Conservation (phyloP, 2,113 vertebrate species). For the Ciconia stormi region DNA sequence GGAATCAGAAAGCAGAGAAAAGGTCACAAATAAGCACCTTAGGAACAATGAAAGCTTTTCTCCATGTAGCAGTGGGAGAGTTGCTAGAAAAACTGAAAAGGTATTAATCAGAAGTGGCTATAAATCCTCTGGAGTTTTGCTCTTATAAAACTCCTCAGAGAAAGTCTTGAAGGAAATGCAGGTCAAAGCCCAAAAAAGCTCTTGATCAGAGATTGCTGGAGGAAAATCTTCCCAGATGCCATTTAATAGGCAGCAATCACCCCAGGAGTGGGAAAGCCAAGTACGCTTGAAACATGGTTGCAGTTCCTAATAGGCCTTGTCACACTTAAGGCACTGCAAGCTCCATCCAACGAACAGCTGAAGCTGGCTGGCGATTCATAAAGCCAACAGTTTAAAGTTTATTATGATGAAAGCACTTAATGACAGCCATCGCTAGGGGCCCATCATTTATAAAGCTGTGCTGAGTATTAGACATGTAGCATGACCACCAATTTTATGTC, state of each 20-base stretch:
- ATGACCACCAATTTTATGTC: slow-evolving; percentile 88
- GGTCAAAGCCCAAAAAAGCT: slow-evolving; percentile 89
- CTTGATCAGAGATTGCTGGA: slow-evolving; percentile 88
- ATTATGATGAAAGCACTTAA: slow-evolving; percentile 92
- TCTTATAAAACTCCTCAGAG: slow-evolving; percentile 87
- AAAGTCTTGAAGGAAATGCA: slow-evolving; percentile 88
- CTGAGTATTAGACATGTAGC: slow-evolving; percentile 89
- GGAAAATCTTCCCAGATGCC: slow-evolving; percentile 86
- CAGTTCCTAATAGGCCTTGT: slow-evolving; percentile 89
- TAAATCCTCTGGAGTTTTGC: slow-evolving; percentile 87
- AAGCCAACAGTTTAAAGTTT: slow-evolving; percentile 92
- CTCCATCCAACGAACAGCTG: slow-evolving; percentile 85
- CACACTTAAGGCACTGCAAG: slow-evolving; percentile 87
- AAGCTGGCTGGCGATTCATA: slow-evolving; percentile 88
- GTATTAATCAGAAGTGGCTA: slow-evolving; percentile 90
- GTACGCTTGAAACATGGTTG: slow-evolving; percentile 86
- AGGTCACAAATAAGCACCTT: slow-evolving; percentile 83
- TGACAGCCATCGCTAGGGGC: slow-evolving; percentile 88
- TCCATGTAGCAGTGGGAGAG: slow-evolving; percentile 82
- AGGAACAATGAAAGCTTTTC: slow-evolving; percentile 84
- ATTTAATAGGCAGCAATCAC: slow-evolving; percentile 89
- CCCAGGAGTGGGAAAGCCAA: slow-evolving; percentile 86
- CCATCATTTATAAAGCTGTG: slow-evolving; percentile 85
- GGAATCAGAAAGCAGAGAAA: slow-evolving; percentile 82
- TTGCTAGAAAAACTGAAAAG: slow-evolving; percentile 83